These are phyloP conservation scores for Mycalesis mineus DNA, from an alignment of 2,888 invertebrate species.

Conservation along the genomic window DNA sequence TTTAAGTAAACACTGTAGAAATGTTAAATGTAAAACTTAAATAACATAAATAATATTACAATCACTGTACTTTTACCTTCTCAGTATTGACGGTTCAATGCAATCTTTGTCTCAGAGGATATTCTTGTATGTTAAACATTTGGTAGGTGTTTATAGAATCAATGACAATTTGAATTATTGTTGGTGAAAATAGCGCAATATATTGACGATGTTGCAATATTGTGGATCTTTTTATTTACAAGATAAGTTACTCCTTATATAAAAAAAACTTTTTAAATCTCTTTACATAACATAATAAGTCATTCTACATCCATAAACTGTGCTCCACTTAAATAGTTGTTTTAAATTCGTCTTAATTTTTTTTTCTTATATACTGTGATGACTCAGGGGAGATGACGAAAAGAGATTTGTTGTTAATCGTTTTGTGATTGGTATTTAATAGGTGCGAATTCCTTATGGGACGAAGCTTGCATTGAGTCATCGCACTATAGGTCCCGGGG, in stretches of 20 bases:
- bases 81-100: conserved; percentile 73
- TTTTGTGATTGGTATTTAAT: conserved; percentile 16
- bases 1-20: conserved; percentile 60
- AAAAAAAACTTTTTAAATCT: conserved; percentile 40
- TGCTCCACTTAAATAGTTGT: conserved; percentile 45
- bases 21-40: conserved; percentile 60
- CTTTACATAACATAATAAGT: conserved; percentile 47
- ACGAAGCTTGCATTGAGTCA: conserved; percentile 78
- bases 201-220: conserved; percentile 73
- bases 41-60: conserved; percentile 57
- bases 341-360: conserved; percentile 43
- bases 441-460: conserved; percentile 51
- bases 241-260: conserved; percentile 48
- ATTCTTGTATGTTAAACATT: conserved; percentile 46
- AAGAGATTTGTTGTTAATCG: conserved; percentile 34
- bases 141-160: conserved; percentile 51
- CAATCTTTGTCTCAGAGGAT: conserved; percentile 73
- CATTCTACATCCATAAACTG: conserved; percentile 58
- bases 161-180: conserved; percentile 49
- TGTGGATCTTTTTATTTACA: conserved; percentile 67
- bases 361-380: conserved; percentile 68
- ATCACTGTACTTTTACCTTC: conserved; percentile 58
- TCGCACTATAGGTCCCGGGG: conserved; percentile 73
- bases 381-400: conserved; percentile 66
- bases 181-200: conserved; percentile 70